Conservation (phyloP, 2,797 vertebrate species). For the Pogoniulus pusillus region DNA sequence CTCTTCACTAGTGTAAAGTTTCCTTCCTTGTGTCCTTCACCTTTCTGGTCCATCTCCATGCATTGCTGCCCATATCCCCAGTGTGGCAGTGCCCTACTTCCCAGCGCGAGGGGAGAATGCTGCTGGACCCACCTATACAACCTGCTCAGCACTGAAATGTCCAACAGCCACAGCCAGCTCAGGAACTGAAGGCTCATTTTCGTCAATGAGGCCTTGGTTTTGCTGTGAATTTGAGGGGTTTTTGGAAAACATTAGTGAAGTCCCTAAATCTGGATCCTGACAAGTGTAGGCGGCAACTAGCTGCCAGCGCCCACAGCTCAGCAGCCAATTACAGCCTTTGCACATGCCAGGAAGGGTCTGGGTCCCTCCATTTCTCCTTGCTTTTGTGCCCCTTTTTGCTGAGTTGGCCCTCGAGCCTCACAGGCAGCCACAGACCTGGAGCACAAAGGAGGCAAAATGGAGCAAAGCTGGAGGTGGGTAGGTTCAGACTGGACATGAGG, state of each 20-base stretch:
- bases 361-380: background rate
- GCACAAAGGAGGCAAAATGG: background rate
- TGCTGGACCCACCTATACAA: background rate
- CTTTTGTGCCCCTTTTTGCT: background rate
- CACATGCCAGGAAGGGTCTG: fast-evolving
- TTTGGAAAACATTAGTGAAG: background rate
- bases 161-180: background rate
- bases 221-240: background rate
- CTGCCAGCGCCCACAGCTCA: background rate
- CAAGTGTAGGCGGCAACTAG: fast-evolving
- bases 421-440: fast-evolving
- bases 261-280: background rate
- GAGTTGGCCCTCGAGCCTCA: background rate
- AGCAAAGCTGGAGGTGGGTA: too few species aligned
- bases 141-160: background rate
- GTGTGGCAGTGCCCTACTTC: fast-evolving
- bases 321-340: background rate
- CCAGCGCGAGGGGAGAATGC: fast-evolving
- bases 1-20: background rate
- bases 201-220: background rate
- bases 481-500: too few species aligned
- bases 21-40: background rate
- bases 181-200: background rate
- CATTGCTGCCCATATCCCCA: fast-evolving
- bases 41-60: background rate